Conservation (phyloP, 2,888 invertebrate species). For the Brassicogethes aeneus region DNA sequence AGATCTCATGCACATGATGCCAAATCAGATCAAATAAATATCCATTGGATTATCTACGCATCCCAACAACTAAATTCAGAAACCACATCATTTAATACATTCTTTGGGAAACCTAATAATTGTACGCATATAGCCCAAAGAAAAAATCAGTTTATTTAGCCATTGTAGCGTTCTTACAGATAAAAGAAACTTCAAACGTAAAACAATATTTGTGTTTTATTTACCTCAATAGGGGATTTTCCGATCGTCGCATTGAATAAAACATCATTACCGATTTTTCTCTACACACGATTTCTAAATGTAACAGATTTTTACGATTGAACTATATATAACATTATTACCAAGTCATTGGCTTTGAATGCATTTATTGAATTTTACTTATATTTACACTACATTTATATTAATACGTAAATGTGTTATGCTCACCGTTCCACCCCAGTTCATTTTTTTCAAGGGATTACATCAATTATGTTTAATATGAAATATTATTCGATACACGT, state of each 20-base stretch:
- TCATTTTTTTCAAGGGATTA: too few species aligned
- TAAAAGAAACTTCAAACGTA: neutral
- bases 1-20: neutral
- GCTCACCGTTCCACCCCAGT: too few species aligned
- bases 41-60: neutral
- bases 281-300: too few species aligned
- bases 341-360: too few species aligned
- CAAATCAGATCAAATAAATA: neutral
- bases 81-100: too few species aligned
- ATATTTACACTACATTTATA: too few species aligned
- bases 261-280: neutral
- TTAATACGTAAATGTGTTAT: too few species aligned
- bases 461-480: too few species aligned
- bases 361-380: too few species aligned
- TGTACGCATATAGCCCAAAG: neutral
- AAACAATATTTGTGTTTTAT: neutral
- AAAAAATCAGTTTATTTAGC: neutral
- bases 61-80: neutral
- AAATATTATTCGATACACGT: too few species aligned
- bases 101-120: neutral
- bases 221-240: neutral
- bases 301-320: too few species aligned
- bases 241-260: neutral
- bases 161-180: neutral
- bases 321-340: too few species aligned